Percentiles rank a stretch among this genome's conserved stretches.
phyloP scores from a whole-genome alignment of 2,888 invertebrate species.

The Frankliniella intonsa region DNA sequence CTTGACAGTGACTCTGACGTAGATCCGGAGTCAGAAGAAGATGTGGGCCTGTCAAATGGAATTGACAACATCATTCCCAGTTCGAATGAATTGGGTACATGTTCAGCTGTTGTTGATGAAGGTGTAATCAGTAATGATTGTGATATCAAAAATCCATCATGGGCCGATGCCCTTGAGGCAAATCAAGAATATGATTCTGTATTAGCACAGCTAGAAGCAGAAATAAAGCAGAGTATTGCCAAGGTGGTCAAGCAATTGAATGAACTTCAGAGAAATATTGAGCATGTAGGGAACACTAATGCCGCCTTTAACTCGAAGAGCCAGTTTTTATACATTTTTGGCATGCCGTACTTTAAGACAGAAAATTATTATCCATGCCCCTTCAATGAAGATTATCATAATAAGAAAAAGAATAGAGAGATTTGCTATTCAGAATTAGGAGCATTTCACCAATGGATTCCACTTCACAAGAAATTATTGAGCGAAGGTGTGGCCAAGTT shows the following conservation, averaged over 20 bases:
- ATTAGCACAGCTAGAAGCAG: not conserved
- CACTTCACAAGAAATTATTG: not conserved
- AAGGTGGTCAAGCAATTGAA: not conserved
- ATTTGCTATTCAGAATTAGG: not conserved
- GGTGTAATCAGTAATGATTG: not conserved
- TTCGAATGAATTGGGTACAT: not conserved
- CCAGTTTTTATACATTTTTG: not conserved
- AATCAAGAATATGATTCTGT: not conserved
- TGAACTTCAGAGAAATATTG: not conserved
- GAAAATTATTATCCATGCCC: not conserved
- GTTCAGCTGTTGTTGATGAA: not conserved
- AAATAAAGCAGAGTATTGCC: not conserved
- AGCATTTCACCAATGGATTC: not conserved
- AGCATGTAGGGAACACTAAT: not conserved
- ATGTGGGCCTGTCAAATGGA: not conserved
- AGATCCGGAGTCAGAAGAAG: not conserved
- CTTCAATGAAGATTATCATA: not conserved
- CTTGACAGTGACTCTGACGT: not conserved
- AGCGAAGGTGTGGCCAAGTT: not conserved
- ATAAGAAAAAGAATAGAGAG: not conserved
- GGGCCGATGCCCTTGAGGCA: not conserved
- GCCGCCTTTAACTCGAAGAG: not conserved
- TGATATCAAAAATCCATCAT: not conserved
- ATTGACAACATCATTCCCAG: not conserved
- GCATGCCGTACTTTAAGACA: not conserved